Base-by-base conservation (phyloP, 2,888 invertebrate genomes). In the Orgyia antiqua region DNA sequence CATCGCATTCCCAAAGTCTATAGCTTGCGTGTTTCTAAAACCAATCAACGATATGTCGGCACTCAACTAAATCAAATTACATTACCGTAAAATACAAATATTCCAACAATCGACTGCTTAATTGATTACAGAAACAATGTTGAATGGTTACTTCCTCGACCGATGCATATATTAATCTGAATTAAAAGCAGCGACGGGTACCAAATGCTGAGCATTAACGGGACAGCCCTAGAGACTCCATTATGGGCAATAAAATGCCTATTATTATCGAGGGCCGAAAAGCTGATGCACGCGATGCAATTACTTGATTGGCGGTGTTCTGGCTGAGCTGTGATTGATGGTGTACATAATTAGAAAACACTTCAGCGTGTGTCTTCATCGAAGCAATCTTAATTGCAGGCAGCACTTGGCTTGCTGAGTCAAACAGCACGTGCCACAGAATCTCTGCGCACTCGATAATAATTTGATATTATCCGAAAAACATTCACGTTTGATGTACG, bases 281-380 rank as follows among this genome's bases (percentile, higher is more conserved):
- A 82, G 75, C 78, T 76, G 80, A 83, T 84, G 84, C 84, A 86
- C 84, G 84, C 84, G 82, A 86, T 84, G 84, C 84, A 86, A 84
- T 86, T 82, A 84, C 82, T 80, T 86, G 84, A 86, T 84, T 86
- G 83, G 82, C 73, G 75, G 78, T 77, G 80, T 73, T 82, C 83
- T 82, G 84, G 78, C 55, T 58, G 66, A 61, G 64, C 63, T 63
- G 77, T 80, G 86, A 86, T 86, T 82, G 80, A 86, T 86, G 77
- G 77, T 64, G 77, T 70, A 74, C 82, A 76, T 84, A 84, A 86
- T 86, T 86, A 86, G 86, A 84, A 86, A 82, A 83, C 84, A 84
- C 86, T 86, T 83, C 80, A 84, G 73, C 77, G 65, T 77, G 71
- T 84, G 84, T 83, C 84, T 86, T 82, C 84, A 80, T 82, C 70